Conservation (phyloP, 2,113 vertebrate genomes). For the Brachyistius frenatus region DNA sequence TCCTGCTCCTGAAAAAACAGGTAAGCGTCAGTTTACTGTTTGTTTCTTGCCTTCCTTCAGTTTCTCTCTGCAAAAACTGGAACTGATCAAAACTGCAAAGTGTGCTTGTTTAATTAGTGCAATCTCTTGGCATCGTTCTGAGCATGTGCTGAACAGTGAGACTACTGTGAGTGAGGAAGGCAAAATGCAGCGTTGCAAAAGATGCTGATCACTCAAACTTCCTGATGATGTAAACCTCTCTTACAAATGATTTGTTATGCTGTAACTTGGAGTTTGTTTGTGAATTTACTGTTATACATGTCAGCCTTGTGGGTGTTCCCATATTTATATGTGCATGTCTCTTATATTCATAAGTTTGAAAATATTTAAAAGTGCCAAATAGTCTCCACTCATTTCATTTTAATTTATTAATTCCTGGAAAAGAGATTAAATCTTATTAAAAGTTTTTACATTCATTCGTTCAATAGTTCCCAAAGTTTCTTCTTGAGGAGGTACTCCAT, state of each 20-base stretch:
- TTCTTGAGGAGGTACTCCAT: background rate
- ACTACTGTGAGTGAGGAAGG: background rate
- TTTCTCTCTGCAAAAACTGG: conserved; percentile 43
- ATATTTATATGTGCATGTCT: conserved; percentile 30
- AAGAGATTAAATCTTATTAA: background rate
- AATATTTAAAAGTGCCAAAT: background rate
- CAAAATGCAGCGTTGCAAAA: conserved; percentile 1
- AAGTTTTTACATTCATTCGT: background rate
- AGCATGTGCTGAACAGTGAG: conserved; percentile 2
- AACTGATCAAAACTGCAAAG: conserved; percentile 24
- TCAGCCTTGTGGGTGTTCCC: conserved; percentile 8
- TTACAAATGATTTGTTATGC: conserved; percentile 17
- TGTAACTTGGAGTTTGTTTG: background rate
- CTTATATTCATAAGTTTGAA: conserved; percentile 9
- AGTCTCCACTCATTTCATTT: background rate
- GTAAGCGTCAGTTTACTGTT: conserved; percentile 60
- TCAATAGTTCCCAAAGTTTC: background rate
- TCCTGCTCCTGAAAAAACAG: conserved; percentile 44
- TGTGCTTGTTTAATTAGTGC: conserved; percentile 3
- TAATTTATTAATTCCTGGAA: background rate
- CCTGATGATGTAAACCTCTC: conserved; percentile 52
- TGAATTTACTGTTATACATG: background rate
- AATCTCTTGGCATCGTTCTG: conserved; percentile 11
- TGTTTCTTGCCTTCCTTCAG: conserved; percentile 21
- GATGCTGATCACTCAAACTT: conserved; percentile 35